Evolutionary conservation across 2,797 vertebrate genomes (phyloP).

Genomic region (Morelia viridis): DNA sequence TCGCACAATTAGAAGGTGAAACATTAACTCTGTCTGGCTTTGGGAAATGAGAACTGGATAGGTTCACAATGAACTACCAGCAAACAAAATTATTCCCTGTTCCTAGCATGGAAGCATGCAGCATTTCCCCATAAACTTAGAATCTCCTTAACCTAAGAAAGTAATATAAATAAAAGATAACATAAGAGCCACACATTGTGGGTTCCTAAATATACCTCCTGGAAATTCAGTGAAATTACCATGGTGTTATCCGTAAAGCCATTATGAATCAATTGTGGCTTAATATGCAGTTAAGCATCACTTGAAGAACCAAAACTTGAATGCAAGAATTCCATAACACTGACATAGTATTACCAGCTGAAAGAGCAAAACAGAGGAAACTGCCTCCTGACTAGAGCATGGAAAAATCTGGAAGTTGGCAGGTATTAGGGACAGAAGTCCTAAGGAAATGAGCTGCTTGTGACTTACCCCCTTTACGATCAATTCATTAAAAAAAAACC

Average conservation of each 20-base stretch:
- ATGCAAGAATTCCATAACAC: not conserved
- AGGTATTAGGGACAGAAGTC: not conserved
- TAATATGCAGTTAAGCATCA: not conserved
- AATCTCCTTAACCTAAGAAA: not conserved
- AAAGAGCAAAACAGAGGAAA: not conserved
- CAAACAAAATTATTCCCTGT: not conserved
- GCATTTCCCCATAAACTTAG: not conserved
- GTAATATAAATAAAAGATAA: not conserved
- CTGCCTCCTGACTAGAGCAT: not conserved
- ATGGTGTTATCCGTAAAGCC: not conserved
- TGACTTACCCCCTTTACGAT: not conserved
- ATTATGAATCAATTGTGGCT: not conserved
- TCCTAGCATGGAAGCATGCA: not conserved
- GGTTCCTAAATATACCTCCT: not conserved
- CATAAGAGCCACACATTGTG: not conserved
- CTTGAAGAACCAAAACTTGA: not conserved
- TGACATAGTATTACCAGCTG: not conserved
- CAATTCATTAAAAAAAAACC: not conserved
- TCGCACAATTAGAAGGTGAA: not conserved
- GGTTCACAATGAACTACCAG: not conserved
- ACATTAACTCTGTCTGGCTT: not conserved
- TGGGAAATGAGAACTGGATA: not conserved
- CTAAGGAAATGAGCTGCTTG: not conserved
- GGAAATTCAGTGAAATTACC: not conserved
- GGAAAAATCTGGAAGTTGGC: not conserved